Evolutionary conservation across 2,797 vertebrate species (phyloP).

Genomic region (Ptychobarbus kaznakovi): DNA sequence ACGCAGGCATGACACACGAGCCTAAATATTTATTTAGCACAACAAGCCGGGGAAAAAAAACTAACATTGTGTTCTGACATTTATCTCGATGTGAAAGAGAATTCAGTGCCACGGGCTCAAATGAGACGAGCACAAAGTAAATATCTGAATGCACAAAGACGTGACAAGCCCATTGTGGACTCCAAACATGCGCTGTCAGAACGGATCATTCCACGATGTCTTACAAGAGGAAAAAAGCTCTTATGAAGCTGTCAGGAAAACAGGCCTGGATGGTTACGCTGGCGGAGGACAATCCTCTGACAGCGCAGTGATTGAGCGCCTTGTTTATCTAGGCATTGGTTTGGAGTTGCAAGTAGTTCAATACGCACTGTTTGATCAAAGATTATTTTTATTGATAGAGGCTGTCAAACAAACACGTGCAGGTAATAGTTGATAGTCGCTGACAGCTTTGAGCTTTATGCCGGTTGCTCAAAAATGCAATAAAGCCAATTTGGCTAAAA

Average conservation of each 20-base stretch:
- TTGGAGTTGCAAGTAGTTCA: slow-evolving; percentile 67
- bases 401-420: slow-evolving; percentile 70
- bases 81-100: slow-evolving; percentile 45
- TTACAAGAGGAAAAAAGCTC: slow-evolving; percentile 52
- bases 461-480: slow-evolving; percentile 8
- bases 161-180: slow-evolving; percentile 47
- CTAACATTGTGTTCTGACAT: slow-evolving; percentile 68
- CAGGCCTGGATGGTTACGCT: slow-evolving; percentile 28
- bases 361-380: slow-evolving; percentile 75
- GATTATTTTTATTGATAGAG: slow-evolving; percentile 75
- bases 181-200: slow-evolving; percentile 68
- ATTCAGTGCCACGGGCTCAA: slow-evolving; percentile 21
- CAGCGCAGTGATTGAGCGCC: slow-evolving; percentile 38
- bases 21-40: slow-evolving; percentile 61
- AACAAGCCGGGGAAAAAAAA: slow-evolving; percentile 62
- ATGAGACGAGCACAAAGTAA: slow-evolving; percentile 52
- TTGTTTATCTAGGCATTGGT: slow-evolving; percentile 69
- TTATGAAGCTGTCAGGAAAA: slow-evolving; percentile 52
- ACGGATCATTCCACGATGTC: slow-evolving; percentile 66
- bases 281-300: slow-evolving; percentile 44
- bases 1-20: background rate
- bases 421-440: slow-evolving; percentile 73
- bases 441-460: slow-evolving; percentile 25
- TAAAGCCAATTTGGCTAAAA: background rate
- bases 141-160: slow-evolving; percentile 56